phyloP scores from a whole-genome alignment of 1,140 invertebrate genomes.

The Oedothorax gibbosus region DNA sequence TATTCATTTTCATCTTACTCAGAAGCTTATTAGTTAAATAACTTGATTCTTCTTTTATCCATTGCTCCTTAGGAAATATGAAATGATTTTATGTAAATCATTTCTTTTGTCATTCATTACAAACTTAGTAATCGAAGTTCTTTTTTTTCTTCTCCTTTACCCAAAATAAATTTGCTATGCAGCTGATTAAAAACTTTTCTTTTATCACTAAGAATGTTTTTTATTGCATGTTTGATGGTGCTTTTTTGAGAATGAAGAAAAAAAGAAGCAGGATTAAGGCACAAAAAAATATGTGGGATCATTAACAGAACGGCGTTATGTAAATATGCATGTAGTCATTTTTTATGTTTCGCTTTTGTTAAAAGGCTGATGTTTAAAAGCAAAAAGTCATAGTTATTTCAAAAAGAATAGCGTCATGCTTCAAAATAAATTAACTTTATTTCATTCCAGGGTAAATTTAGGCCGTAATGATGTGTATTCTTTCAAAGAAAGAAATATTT shows the following conservation, averaged over 20 bases:
- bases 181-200: conserved; percentile 20
- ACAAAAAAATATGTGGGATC: conserved; percentile 30
- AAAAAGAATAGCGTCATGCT: too few relatives aligned
- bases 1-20: conserved; percentile 29
- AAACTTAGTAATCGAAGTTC: not conserved
- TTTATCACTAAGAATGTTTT: conserved; percentile 3
- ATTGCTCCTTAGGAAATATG: not conserved
- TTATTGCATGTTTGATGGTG: not conserved
- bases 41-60: not conserved
- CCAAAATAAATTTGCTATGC: conserved; percentile 12
- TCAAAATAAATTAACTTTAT: too few relatives aligned
- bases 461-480: too few relatives aligned
- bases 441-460: too few relatives aligned
- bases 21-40: conserved; percentile 25
- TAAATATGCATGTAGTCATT: conserved; percentile 44
- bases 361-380: conserved; percentile 33
- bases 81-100: conserved; percentile 18
- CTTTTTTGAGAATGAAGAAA: not conserved
- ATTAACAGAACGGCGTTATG: conserved; percentile 50
- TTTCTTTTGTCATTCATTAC: conserved; percentile 32
- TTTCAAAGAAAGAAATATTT: too few relatives aligned
- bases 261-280: not conserved
- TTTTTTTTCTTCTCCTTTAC: not conserved
- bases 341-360: conserved; percentile 38
- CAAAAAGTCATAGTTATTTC: not conserved